Evolutionary conservation across 2,113 vertebrate species (phyloP).

Genomic region (Zeus faber): DNA sequence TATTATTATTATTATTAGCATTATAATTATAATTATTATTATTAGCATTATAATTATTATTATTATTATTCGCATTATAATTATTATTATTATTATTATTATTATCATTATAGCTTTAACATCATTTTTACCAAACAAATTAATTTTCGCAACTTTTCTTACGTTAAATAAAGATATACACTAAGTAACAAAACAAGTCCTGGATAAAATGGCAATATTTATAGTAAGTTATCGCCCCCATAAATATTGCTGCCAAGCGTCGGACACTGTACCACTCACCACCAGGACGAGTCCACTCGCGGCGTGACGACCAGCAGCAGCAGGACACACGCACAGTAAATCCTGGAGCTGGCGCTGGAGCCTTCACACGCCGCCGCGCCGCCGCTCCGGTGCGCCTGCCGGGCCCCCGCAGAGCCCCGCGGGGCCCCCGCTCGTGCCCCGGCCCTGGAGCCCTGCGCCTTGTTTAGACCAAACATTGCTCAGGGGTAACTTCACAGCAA

Average conservation of each 20-base stretch:
- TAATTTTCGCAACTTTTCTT: too few species aligned
- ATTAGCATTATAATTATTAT: too few species aligned
- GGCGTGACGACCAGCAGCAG: slow-evolving; percentile 88
- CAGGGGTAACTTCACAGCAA: slow-evolving; percentile 5
- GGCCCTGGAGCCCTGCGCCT: slow-evolving; percentile 72
- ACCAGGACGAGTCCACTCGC: slow-evolving; percentile 91
- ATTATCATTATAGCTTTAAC: not conserved
- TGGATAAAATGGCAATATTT: not conserved
- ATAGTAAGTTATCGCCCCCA: not conserved
- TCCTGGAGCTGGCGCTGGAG: slow-evolving; percentile 70
- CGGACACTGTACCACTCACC: slow-evolving; percentile 72
- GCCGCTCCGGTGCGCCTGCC: slow-evolving; percentile 59
- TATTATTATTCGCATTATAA: not conserved
- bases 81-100: slow-evolving; percentile 1
- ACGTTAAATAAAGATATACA: too few species aligned
- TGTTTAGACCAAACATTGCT: slow-evolving; percentile 75
- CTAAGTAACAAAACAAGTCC: too few species aligned
- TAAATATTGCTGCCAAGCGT: not conserved
- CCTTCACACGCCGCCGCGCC: slow-evolving; percentile 64
- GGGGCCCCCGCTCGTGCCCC: slow-evolving; percentile 6
- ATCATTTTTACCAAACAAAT: not conserved
- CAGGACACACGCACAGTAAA: slow-evolving; percentile 80
- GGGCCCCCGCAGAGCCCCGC: slow-evolving; percentile 57
- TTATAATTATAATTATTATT: too few species aligned
- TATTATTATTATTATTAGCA: not conserved